A percentile compares a stretch with the other conserved stretches of the same genome.
Conservation (phyloP, 2,888 invertebrate species). For the Aporophyla lueneburgensis region DNA sequence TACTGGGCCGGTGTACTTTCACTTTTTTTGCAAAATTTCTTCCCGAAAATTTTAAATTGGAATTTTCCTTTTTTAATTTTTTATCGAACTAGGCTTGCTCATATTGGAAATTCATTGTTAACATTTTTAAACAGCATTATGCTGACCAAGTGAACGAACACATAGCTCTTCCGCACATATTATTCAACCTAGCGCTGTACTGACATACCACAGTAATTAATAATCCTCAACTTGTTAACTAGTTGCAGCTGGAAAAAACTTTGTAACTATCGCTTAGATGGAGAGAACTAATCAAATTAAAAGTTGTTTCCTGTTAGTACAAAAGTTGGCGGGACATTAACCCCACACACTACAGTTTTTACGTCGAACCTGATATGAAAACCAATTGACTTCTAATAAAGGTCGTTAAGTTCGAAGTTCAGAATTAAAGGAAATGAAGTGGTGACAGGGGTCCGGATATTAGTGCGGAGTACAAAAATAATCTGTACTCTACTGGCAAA, state of each 20-base stretch:
- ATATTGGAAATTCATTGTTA: conserved; percentile 32
- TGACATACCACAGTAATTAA: conserved; percentile 63
- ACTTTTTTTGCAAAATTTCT: conserved; percentile 23
- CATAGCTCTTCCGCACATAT: conserved; percentile 17
- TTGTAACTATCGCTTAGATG: conserved; percentile 71
- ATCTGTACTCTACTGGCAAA: conserved; percentile 41
- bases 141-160: background rate
- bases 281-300: conserved; percentile 81
- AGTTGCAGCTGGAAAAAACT: conserved; percentile 70
- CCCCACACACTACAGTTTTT: conserved; percentile 36
- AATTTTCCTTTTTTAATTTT: conserved; percentile 10
- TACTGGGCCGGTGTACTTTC: too few species aligned
- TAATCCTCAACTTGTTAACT: conserved; percentile 67
- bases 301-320: conserved; percentile 73
- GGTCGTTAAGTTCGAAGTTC: conserved; percentile 45
- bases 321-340: conserved; percentile 59
- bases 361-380: conserved; percentile 54
- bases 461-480: conserved; percentile 48
- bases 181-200: conserved; percentile 37
- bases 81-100: background rate
- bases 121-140: conserved; percentile 27
- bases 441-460: conserved; percentile 65
- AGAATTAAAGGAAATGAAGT: conserved; percentile 65
- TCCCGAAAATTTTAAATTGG: conserved; percentile 11
- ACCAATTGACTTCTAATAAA: conserved; percentile 63